Evolutionary conservation across 2,113 vertebrate species (phyloP), one percentile per base, ranked within the genome.

Genomic region (Meriones unguiculatus): DNA sequence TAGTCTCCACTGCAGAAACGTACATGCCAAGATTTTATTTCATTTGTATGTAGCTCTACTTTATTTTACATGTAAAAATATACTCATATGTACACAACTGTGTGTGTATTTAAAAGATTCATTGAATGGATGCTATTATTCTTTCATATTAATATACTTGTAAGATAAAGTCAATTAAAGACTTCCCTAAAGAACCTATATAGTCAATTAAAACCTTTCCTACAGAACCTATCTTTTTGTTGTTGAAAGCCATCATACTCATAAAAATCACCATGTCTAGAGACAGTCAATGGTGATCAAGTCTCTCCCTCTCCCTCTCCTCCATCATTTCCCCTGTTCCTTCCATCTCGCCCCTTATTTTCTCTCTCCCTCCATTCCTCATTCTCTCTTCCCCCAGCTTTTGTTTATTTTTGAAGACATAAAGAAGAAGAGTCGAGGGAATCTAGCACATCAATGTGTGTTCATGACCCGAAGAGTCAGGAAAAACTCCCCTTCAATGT

Each of bases 401-500:
- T 10, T 22, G 3, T 41, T 52, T 62, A 2, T 90, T 57, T 92
- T 93, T 62, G 73, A 70, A 95, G 25, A 90, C 6, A 69, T 57
- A 59, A 22, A 64, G 20, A 94, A 91, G 22, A 25, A 72, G 46
- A 67, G 59, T 84, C 81, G 62, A 94, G 52, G n/a, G 14, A 93
- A 35, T 64, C 18, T 73, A 77, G 64, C 24, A 90, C 4, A 78
- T 90, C 5, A 50, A 5, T 76, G 93, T 95, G 59, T 91, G 32
- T 95, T 88, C 87, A 84, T 69, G 67, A 94, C 30, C 35, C 46
- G 7, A 85, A 76, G 78, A 87, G 9, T 69, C 62, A 24, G n/a
- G 57, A 91, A 89, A 97, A 97, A 72, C 25, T 87, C 50, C 57
- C 75, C n/a, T 84, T 96, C 69, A 50, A 18, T 54, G 32, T 62